Evolutionary conservation across 2,113 vertebrate species (phyloP), one percentile per base, ranked within the genome.

Genomic region (Paracyprichromis sp.): DNA sequence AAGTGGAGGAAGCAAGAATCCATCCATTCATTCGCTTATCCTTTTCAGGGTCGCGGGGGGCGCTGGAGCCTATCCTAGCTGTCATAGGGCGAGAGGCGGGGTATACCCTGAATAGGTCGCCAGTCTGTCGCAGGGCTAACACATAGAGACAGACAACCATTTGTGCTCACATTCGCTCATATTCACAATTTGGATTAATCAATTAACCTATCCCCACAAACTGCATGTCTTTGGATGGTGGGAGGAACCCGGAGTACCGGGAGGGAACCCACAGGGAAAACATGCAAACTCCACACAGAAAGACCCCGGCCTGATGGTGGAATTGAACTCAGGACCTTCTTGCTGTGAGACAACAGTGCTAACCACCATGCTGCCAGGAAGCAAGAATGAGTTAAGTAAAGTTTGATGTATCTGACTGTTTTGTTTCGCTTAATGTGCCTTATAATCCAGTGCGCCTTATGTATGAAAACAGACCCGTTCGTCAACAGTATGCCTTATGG

Each of bases 301-400:
- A 10, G 57, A 31, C 26, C 14, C 56, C 1, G 0, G 56, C 56
- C 57, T 61, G 5, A 61, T 61, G 57, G 57, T 61, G 26, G 57
- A 61, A 61, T 3, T 61, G 57, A 59, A 59, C 3, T 59, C 56
- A 31, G 8, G 56, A 29, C 56, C 3, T 59, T 61, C 26, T 61
- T 61, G 57, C 57, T 61, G 26, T 61, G 57, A 1, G 57, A 4
- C 57, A 61, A 61, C 57, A 61, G 14, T 61, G 57, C 26, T 61
- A 31, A 17, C 5, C 2, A 61, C 5, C 26, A 0, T 31, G 1
- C 1, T 61, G 26, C 26, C 57, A 34, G 57, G 57, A 61, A 61
- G 57, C 29, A 61, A 34, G 16, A 34, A 61, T 61, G 16, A 61
- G 57, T 61, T 17, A 31, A 31, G 54, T 57, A 57, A 57, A 56